A percentile compares a stretch with the other conserved stretches of the same genome.
phyloP scores from a whole-genome alignment of 2,888 invertebrate genomes.

The Zaprionus bogoriensis region DNA sequence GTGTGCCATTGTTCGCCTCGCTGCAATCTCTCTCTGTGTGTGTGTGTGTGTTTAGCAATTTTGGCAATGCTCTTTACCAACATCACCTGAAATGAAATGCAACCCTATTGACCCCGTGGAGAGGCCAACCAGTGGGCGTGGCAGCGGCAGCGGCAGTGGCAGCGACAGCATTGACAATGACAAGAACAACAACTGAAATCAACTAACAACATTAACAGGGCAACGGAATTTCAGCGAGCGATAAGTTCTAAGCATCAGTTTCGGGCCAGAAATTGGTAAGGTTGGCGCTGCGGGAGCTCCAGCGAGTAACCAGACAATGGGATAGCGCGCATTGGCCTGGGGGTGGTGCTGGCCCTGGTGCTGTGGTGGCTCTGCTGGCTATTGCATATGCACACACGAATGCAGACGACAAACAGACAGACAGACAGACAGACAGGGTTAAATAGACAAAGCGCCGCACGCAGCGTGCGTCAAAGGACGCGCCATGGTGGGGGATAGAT shows the following conservation, averaged over 20 bases:
- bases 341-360: conserved; percentile 4
- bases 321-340: conserved; percentile 43
- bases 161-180: conserved; percentile 16
- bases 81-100: conserved; percentile 75
- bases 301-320: conserved; percentile 60
- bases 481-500: neutral
- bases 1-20: conserved; percentile 37
- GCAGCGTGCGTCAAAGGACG: conserved; percentile 17
- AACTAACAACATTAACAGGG: conserved; percentile 78
- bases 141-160: conserved; percentile 26
- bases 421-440: too few relatives aligned
- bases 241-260: conserved; percentile 19
- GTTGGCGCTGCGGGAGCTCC: conserved; percentile 6
- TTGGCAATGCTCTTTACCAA: conserved; percentile 75
- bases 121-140: conserved; percentile 34
- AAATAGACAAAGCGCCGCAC: conserved; percentile 58
- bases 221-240: conserved; percentile 66
- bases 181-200: conserved; percentile 64
- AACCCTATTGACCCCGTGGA: conserved; percentile 52
- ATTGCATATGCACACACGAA: conserved; percentile 56
- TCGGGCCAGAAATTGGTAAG: conserved; percentile 7
- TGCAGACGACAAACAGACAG: too few relatives aligned
- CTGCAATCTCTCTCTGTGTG: too few relatives aligned
- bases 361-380: conserved; percentile 40
- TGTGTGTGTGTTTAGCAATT: conserved; percentile 64